Evolutionary conservation across 2,888 invertebrate species (phyloP), one percentile per base, ranked within the genome.

Genomic region (Papilio demoleus): DNA sequence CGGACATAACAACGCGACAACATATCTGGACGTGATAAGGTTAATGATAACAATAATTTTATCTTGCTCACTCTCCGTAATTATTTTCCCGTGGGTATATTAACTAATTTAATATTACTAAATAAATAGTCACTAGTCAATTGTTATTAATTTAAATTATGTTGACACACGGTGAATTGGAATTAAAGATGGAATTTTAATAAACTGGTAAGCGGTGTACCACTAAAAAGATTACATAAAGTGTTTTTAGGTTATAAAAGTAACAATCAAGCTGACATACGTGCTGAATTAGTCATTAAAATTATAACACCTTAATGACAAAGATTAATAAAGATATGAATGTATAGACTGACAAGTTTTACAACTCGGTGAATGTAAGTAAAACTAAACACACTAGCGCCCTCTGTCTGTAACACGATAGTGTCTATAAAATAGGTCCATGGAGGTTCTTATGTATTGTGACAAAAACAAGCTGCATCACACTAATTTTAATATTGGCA

Each of bases 241-340:
- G 17, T 45, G 17, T 19, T 17, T 14, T 19, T 42, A 42, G 42
- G 42, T 42, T 42, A 42, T 17, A 42, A 42, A n/a, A 42, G n/a
- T 42, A 5, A 34, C 8, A 34, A 34, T 34, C 34, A n/a, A n/a
- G n/a, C n/a, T n/a, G n/a, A n/a, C n/a, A n/a, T 24, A 24, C 24
- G 50, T 50, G 50, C 50, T 50, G 50, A 1, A 22, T 14, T 12
- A 50, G 50, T 9, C 50, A 24, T 50, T 24, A 50, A 50, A 50
- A 47, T 12, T 47, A 47, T 47, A 19, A 22, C 47, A 47, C 58
- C 6, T 14, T 17, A 11, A 17, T 36, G 17, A 34, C 58, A 17
- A 34, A 34, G 8, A 11, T 36, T 17, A 36, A 17, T 19, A 58
- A 34, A 31, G 31, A 58, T 58, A 58, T 9, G 36, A 31, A 58